phyloP scores from a whole-genome alignment of 2,113 vertebrate species.

The Channa maculata region DNA sequence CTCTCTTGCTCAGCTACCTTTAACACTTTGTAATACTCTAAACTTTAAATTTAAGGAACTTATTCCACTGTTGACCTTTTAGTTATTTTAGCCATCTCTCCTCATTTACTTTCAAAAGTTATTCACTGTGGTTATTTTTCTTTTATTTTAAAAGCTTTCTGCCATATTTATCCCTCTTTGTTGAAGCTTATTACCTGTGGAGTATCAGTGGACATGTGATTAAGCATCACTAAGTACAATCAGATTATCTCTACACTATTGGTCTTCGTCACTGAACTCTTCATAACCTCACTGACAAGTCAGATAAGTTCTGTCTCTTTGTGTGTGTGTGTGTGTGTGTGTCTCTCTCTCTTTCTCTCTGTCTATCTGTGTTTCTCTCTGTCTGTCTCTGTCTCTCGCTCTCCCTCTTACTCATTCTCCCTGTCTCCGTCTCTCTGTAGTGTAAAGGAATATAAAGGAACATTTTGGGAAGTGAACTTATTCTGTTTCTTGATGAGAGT shows the following conservation, averaged over 20 bases:
- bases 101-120: neutral
- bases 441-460: neutral
- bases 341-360: too few relatives aligned
- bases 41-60: constrained; percentile 26
- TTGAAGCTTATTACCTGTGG: neutral
- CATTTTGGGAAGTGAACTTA: neutral
- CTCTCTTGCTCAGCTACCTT: constrained; percentile 31
- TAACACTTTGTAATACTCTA: neutral
- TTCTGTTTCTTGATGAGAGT: neutral
- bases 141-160: neutral
- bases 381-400: too few relatives aligned
- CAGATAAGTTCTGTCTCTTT: neutral
- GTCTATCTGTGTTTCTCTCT: too few relatives aligned
- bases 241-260: neutral
- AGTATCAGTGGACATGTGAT: neutral
- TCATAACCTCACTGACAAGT: neutral
- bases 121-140: neutral
- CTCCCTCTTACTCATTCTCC: too few relatives aligned
- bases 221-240: neutral
- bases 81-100: neutral
- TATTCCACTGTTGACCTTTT: neutral
- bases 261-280: neutral
- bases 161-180: neutral
- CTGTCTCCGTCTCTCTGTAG: too few relatives aligned
- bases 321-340: too few relatives aligned